Percentiles rank a stretch among this genome's conserved stretches.
These are phyloP conservation scores for Tridacna gigas DNA, from an alignment of 2,888 invertebrate genomes.

Conservation along the genomic window DNA sequence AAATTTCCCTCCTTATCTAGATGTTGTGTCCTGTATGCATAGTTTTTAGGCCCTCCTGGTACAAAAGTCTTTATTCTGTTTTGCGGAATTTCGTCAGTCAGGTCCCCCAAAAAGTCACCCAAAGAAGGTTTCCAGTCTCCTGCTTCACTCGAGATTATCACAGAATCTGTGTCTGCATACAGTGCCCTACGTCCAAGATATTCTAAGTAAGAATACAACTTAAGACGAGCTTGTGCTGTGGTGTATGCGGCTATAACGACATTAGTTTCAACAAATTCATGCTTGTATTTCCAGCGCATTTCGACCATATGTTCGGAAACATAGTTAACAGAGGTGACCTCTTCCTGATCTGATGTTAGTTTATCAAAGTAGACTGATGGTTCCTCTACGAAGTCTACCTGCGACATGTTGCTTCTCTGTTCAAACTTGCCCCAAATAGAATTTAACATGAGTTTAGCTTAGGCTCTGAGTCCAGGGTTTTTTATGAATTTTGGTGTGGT, in stretches of 20 bases:
- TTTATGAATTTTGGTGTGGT: slow-evolving; percentile 39
- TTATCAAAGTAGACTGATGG: slow-evolving; percentile 1
- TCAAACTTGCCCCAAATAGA: slow-evolving; percentile 46
- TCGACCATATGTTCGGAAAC: slow-evolving; percentile 46
- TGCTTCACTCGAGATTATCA: slow-evolving; percentile 34
- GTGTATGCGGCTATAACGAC: slow-evolving; percentile 35
- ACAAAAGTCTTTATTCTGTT: slow-evolving; percentile 71
- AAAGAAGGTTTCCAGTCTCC: slow-evolving; percentile 63
- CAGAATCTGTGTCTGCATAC: slow-evolving; percentile 36
- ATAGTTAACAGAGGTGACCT: slow-evolving; percentile 36
- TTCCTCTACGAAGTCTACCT: slow-evolving; percentile 36
- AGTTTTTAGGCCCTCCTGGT: slow-evolving; percentile 83
- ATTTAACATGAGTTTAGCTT: slow-evolving; percentile 55
- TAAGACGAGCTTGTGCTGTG: slow-evolving; percentile 17
- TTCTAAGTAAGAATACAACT: slow-evolving; percentile 35
- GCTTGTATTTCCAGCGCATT: slow-evolving; percentile 35
- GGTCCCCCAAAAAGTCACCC: slow-evolving; percentile 80
- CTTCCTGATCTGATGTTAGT: slow-evolving; percentile 27
- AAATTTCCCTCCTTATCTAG: slow-evolving; percentile 37
- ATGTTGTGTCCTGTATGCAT: slow-evolving; percentile 71
- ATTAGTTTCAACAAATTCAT: slow-evolving; percentile 40
- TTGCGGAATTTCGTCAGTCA: slow-evolving; percentile 80
- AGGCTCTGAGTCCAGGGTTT: slow-evolving; percentile 50
- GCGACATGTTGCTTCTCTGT: slow-evolving; percentile 47
- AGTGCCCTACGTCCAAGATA: slow-evolving; percentile 8